These are phyloP conservation scores for Rhinogobius similis DNA, from an alignment of 2,113 vertebrate species.

Conservation along the genomic window DNA sequence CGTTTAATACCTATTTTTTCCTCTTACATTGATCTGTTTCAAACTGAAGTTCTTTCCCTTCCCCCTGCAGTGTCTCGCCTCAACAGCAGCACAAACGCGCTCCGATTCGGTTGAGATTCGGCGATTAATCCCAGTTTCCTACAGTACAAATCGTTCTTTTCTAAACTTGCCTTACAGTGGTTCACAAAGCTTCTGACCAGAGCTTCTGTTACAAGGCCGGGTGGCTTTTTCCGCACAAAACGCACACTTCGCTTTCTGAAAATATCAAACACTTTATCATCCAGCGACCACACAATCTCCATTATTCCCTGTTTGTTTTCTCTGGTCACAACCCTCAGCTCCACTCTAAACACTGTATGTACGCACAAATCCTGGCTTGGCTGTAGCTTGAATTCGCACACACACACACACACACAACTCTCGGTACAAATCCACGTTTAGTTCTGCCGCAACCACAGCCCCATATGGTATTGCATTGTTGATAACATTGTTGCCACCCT, in stretches of 20 bases:
- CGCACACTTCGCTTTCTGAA: background rate
- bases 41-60: no score
- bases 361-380: background rate
- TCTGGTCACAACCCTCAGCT: background rate
- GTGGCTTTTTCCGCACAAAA: background rate
- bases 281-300: background rate
- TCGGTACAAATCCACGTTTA: background rate
- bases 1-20: no score
- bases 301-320: background rate
- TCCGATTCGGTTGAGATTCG: no score
- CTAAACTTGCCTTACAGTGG: background rate
- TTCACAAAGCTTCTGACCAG: background rate
- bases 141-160: no score
- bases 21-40: no score
- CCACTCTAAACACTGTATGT: background rate
- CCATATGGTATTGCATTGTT: constrained; percentile 54
- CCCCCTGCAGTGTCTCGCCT: no score
- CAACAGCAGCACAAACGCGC: no score
- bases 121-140: no score
- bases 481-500: constrained; percentile 58
- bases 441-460: constrained; percentile 1
- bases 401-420: constrained; percentile 2
- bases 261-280: background rate
- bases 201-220: background rate
- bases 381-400: background rate